Percentiles rank a stretch among this genome's conserved stretches.
Conservation (phyloP, 2,113 vertebrate species). For the Notarius lentiginosus region DNA sequence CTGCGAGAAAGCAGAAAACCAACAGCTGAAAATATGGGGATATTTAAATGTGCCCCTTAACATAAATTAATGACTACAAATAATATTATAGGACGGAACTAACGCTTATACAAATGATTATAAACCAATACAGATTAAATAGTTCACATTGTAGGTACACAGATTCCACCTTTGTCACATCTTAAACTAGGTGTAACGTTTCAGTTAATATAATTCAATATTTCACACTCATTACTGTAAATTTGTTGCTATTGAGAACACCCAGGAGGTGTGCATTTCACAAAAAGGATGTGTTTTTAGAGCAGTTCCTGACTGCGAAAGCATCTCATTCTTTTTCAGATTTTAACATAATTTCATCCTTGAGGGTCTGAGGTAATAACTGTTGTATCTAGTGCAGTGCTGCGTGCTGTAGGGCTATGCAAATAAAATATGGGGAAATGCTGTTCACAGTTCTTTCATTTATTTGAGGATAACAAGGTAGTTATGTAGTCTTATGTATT, state of each 20-base stretch:
- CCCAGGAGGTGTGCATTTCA: not conserved
- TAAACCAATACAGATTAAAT: not conserved
- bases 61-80: not conserved
- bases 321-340: slow-evolving; percentile 30
- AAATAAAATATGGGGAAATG: slow-evolving; percentile 19
- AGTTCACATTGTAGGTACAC: not conserved
- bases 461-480: not conserved
- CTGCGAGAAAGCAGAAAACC: not conserved
- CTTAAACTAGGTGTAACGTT: not conserved
- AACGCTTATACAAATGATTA: not conserved
- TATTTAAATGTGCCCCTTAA: not conserved
- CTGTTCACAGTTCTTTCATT: not conserved
- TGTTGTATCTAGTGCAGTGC: slow-evolving; percentile 12
- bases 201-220: not conserved
- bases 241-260: not conserved
- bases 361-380: slow-evolving; percentile 35
- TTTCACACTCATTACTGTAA: slow-evolving; percentile 16
- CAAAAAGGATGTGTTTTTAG: not conserved
- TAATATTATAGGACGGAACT: not conserved
- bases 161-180: not conserved
- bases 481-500: not conserved
- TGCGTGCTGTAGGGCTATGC: slow-evolving; percentile 26
- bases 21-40: not conserved
- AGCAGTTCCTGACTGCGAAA: not conserved
- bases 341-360: slow-evolving; percentile 32